Evolutionary conservation across 2,797 vertebrate genomes (phyloP), one percentile per base, ranked within the genome.

Genomic region (Lates japonicus): DNA sequence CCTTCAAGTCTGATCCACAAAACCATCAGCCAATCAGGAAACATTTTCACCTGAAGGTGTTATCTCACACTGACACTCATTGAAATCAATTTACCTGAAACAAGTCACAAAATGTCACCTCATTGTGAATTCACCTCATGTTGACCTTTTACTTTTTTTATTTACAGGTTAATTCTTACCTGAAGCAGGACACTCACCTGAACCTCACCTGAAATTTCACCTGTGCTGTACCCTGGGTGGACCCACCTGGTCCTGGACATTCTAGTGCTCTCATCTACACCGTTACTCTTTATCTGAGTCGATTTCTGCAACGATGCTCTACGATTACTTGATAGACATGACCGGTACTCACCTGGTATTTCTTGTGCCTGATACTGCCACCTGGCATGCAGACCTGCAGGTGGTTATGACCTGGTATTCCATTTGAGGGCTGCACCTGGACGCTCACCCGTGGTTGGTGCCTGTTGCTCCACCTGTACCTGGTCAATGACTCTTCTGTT

Each of bases 1-100:
- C 4, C 35, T 31, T 17, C 14, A 54, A 7, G 37, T 20, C n/a
- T 42, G 13, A 42, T 20, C 39, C 19, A 9, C 13, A 2, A 13
- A 22, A n/a, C 41, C 52, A 12, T 25, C 31, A 6, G 44, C 80
- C 71, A 83, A 71, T 76, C 68, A 73, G 39, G 4, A n/a, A 42
- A 39, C 1, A 10, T 2, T 11, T 29, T 37, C 42, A n/a, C n/a
- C 4, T 31, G 17, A 6, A 64, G 59, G 46, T 29, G n/a, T 29
- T 25, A 54, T 48, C 8, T 11, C n/a, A n/a, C 49, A 52, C 42
- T 2, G 5, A 44, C 42, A 17, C 42, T 44, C 42, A 16, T 44
- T 52, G 1, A 25, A 13, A n/a, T 52, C 11, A 11, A 59, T 11
- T 19, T 12, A 3, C 20, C 25, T 22, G 41, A 16, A 46, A 25